Base-by-base conservation (phyloP, 2,797 vertebrate species). In the Xiphorhynchus erythropygius region DNA sequence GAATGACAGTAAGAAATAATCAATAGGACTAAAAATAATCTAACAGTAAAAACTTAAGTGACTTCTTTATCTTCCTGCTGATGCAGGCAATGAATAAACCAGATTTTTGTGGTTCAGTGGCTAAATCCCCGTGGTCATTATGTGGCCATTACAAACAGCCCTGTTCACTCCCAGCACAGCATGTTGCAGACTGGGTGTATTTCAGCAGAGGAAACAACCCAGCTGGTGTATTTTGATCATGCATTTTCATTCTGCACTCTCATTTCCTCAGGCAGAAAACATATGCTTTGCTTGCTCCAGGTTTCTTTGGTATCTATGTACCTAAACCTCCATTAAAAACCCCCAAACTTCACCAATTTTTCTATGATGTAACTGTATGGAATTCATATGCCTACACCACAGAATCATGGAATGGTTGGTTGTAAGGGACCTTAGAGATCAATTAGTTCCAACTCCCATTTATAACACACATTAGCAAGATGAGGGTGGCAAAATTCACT, bases 311-410 rank as follows among this genome's bases (percentile, higher is more conserved):
- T 41, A 69, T n/a, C 21, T n/a, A 2, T 27, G 9, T 24, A 53
- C 18, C 50, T 59, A 2, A 23, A 63, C 1, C 32, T 44, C 12
- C 11, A 2, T 56, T 35, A 9, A 25, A 63, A 1, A 2, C 0
- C 0, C 9, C 12, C 27, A 42, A 65, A 35, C 13, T 11, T 49
- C 11, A 19, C 15, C 16, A 13, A 5, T 70, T 88, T 42, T 78
- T 63, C 11, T 35, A 42, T 21, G 4, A 67, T 28, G 6, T 15
- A 49, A 52, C 35, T 64, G 28, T 9, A 46, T 5, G 23, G 42
- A 82, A 84, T 69, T 39, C 11, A 2, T 30, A 25, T 4, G 28
- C 19, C 30, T 53, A 21, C 8, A 19, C 49, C 49, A 50, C 25
- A 27, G 49, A 27, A 32, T 19, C 52, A 32, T 53, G 28, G 35